A percentile compares a stretch with the other conserved stretches of the same genome.
Evolutionary conservation across 1,140 invertebrate species (phyloP).

Genomic region (Chironomus tepperi): DNA sequence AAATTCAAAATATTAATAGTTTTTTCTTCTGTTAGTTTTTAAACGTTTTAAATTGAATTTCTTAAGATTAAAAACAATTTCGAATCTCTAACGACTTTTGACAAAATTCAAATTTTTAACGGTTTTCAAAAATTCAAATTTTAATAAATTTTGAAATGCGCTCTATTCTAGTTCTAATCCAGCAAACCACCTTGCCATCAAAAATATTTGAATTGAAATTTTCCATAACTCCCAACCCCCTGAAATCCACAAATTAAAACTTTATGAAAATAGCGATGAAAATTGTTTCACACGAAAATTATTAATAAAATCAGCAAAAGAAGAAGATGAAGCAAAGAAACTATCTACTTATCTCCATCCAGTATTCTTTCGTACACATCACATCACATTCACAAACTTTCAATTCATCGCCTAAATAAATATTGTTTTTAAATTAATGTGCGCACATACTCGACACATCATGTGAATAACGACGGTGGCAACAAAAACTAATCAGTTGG

Average conservation of each 20-base stretch:
- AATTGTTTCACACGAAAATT: conserved; percentile 16
- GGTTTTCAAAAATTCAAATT: too few species aligned
- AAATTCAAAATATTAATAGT: too few species aligned
- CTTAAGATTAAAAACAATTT: too few species aligned
- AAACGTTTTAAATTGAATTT: too few species aligned
- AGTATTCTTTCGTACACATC: neutral
- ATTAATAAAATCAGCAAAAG: neutral
- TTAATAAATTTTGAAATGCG: too few species aligned
- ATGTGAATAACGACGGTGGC: neutral
- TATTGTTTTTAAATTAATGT: conserved; percentile 22
- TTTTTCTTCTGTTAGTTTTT: too few species aligned
- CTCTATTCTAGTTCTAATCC: too few species aligned
- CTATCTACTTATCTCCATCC: neutral
- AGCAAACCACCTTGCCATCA: too few species aligned
- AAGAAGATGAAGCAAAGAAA: neutral
- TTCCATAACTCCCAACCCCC: neutral
- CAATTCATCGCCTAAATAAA: conserved; percentile 21
- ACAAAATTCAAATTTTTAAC: too few species aligned
- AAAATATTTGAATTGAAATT: too few species aligned
- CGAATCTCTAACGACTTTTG: too few species aligned
- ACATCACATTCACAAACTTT: neutral
- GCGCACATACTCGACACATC: neutral
- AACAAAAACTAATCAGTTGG: conserved; percentile 20
- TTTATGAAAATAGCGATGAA: conserved; percentile 10
- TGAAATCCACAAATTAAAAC: neutral